phyloP scores from a whole-genome alignment of 2,888 invertebrate species.

The Penaeus monodon region DNA sequence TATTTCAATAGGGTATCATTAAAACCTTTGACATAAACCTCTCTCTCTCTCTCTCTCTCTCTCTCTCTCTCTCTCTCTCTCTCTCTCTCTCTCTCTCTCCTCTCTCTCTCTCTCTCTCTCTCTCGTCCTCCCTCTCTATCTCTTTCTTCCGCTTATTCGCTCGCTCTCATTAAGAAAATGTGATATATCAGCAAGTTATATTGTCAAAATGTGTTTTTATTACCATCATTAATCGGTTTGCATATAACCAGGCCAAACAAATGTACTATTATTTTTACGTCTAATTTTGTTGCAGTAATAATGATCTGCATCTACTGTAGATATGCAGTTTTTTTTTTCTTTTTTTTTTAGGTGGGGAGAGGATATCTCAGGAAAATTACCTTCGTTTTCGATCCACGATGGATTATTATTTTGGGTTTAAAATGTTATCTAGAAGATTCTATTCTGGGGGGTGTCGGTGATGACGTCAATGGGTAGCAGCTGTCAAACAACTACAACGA shows the following conservation, averaged over 20 bases:
- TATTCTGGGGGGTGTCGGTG: not conserved
- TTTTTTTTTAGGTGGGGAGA: too few species aligned
- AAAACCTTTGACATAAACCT: not conserved
- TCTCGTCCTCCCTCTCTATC: slow-evolving; percentile 16
- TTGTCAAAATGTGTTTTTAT: too few species aligned
- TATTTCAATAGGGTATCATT: too few species aligned
- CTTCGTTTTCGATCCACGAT: too few species aligned
- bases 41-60: not conserved
- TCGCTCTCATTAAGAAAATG: slow-evolving; percentile 17
- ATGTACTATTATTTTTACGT: too few species aligned
- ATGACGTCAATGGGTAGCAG: too few species aligned
- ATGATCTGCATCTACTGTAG: not conserved
- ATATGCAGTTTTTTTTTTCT: not conserved
- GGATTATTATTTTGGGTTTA: too few species aligned
- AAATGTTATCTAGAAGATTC: too few species aligned
- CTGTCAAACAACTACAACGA: too few species aligned
- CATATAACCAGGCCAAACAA: too few species aligned
- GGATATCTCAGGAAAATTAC: too few species aligned
- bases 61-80: slow-evolving; percentile 22
- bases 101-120: slow-evolving; percentile 33
- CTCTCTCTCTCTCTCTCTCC: slow-evolving; percentile 21
- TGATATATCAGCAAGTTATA: not conserved
- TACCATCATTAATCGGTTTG: too few species aligned
- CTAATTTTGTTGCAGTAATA: not conserved
- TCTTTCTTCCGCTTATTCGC: not conserved